Conservation (phyloP, 2,888 invertebrate genomes). For the Drosophila kuntzei region DNA sequence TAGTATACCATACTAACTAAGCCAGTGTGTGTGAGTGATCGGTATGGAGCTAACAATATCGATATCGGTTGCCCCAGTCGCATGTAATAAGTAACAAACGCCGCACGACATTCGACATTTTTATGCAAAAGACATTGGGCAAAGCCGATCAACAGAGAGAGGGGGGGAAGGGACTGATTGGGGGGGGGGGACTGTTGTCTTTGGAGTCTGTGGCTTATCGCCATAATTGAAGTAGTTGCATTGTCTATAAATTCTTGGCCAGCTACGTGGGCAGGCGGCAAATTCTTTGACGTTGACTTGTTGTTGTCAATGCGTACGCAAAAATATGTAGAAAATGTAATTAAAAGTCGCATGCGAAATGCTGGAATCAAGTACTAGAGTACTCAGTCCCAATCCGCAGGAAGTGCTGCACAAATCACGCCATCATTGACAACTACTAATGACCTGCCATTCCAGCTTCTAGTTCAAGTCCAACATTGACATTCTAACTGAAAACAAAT, state of each 20-base stretch:
- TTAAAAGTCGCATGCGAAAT: constrained; percentile 50
- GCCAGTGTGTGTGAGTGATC: constrained; percentile 51
- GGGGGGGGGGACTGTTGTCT: constrained; percentile 6
- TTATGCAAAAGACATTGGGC: constrained; percentile 71
- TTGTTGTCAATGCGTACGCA: constrained; percentile 67
- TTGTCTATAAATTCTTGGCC: constrained; percentile 77
- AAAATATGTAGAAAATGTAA: constrained; percentile 71
- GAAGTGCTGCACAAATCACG: constrained; percentile 73
- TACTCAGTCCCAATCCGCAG: constrained; percentile 32
- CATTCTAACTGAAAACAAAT: constrained; percentile 75
- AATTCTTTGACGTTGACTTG: constrained; percentile 65
- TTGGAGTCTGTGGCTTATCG: constrained; percentile 57
- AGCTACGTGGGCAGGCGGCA: constrained; percentile 75
- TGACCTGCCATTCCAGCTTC: constrained; percentile 53
- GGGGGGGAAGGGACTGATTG: neutral
- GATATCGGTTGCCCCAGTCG: constrained; percentile 65
- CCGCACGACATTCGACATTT: constrained; percentile 81
- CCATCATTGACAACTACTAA: constrained; percentile 72
- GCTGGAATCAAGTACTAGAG: neutral
- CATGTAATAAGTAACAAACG: constrained; percentile 81
- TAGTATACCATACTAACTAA: constrained; percentile 23
- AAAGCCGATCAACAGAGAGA: neutral
- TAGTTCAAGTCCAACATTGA: constrained; percentile 36
- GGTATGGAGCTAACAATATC: constrained; percentile 62
- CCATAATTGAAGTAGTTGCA: constrained; percentile 80